These are phyloP conservation scores for Uropetala carovei DNA, from an alignment of 2,888 invertebrate species.

Conservation along the genomic window DNA sequence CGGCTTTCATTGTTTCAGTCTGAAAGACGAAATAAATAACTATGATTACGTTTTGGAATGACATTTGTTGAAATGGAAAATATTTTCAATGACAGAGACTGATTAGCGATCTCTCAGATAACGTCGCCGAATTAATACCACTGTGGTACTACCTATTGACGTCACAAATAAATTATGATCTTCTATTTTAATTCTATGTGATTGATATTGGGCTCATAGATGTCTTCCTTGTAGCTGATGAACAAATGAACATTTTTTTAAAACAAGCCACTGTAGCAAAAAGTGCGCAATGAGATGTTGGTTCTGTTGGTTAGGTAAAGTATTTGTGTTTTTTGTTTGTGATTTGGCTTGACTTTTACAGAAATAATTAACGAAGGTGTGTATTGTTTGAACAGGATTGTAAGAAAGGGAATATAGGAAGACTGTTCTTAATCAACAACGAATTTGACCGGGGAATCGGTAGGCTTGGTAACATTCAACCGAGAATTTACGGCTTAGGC, in stretches of 20 bases:
- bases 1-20: too few relatives aligned
- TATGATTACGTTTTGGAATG: too few relatives aligned
- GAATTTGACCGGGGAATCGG: not conserved
- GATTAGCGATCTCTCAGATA: too few relatives aligned
- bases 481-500: not conserved
- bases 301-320: not conserved
- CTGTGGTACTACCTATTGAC: too few relatives aligned
- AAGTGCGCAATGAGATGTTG: slow-evolving; percentile 35
- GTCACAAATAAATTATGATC: too few relatives aligned
- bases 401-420: not conserved
- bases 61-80: too few relatives aligned
- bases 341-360: not conserved
- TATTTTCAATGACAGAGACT: too few relatives aligned
- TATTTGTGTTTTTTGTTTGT: not conserved
- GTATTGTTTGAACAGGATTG: not conserved
- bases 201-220: not conserved
- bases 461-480: not conserved
- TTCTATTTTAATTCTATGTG: not conserved
- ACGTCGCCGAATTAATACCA: too few relatives aligned
- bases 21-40: too few relatives aligned
- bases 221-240: not conserved
- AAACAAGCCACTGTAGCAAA: slow-evolving; percentile 52
- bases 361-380: not conserved
- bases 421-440: not conserved
- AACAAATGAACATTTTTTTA: not conserved